These are phyloP conservation scores for Phania funesta DNA, from an alignment of 2,888 invertebrate species.

Conservation along the genomic window DNA sequence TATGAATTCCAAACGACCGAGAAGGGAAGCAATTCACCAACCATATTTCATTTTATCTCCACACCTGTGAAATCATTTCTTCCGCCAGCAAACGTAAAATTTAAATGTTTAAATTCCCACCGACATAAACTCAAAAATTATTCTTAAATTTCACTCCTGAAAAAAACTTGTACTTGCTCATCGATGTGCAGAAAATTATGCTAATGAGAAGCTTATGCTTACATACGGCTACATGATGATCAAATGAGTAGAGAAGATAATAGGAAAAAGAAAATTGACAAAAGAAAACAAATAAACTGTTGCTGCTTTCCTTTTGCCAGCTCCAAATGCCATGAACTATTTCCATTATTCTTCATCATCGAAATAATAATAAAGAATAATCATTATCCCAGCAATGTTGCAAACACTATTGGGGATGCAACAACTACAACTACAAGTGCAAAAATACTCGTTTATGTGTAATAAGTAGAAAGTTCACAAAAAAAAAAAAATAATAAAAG, in stretches of 20 bases:
- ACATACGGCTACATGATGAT: background rate
- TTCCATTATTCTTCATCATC: conserved; percentile 23
- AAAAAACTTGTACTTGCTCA: conserved; percentile 11
- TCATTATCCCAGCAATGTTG: conserved; percentile 2
- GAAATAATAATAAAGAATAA: conserved; percentile 25
- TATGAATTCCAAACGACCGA: too few relatives aligned
- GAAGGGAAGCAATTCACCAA: too few relatives aligned
- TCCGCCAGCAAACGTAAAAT: background rate
- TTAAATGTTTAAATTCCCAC: background rate
- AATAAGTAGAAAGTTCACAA: conserved; percentile 18
- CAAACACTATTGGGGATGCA: background rate
- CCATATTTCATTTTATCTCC: background rate
- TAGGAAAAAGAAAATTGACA: conserved; percentile 31
- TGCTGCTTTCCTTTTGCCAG: conserved; percentile 20
- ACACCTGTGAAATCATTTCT: background rate
- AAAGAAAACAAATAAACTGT: conserved; percentile 27
- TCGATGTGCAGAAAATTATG: conserved; percentile 56
- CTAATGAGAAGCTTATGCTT: conserved; percentile 41
- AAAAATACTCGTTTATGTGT: background rate
- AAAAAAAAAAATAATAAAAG: background rate
- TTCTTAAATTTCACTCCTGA: background rate
- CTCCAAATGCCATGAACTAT: conserved; percentile 27
- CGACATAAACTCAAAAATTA: background rate
- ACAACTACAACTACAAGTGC: background rate
- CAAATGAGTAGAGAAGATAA: conserved; percentile 1